A percentile compares a stretch with the other conserved stretches of the same genome.
Conservation (phyloP, 1,140 invertebrate species). For the Olivierus martensii region DNA sequence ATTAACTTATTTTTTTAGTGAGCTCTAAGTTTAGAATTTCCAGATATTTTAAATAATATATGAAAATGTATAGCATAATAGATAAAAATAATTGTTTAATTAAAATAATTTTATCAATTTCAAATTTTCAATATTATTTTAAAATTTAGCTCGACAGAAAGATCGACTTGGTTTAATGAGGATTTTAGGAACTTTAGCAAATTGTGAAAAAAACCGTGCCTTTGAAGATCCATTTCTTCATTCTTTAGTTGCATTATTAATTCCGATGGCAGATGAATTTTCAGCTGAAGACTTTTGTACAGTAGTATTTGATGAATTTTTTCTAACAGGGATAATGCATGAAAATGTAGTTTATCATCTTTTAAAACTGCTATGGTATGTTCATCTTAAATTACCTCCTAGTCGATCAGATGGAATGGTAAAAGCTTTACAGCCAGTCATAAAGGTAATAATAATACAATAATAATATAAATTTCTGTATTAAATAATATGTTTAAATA, state of each 20-base stretch:
- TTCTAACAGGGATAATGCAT: conserved; percentile 59
- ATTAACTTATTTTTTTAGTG: too few relatives aligned
- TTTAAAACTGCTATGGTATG: conserved; percentile 81
- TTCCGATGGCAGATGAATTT: conserved; percentile 84
- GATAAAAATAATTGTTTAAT: too few relatives aligned
- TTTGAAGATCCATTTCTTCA: conserved; percentile 93
- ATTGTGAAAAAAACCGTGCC: conserved; percentile 73
- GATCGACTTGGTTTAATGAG: conserved; percentile 73
- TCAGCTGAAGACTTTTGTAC: conserved; percentile 87
- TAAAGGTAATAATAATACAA: conserved; percentile 23
- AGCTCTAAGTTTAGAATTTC: too few relatives aligned
- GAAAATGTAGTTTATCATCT: conserved; percentile 91
- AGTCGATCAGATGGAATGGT: conserved; percentile 62
- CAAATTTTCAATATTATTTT: too few relatives aligned
- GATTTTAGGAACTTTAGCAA: conserved; percentile 72
- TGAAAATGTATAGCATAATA: too few relatives aligned
- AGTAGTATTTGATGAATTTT: conserved; percentile 90
- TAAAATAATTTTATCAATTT: too few relatives aligned
- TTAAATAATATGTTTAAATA: conserved; percentile 4
- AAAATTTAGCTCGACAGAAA: conserved; percentile 44
- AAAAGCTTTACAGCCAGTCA: conserved; percentile 72
- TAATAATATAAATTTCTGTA: background rate
- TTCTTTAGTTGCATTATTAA: conserved; percentile 71
- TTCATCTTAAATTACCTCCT: conserved; percentile 69
- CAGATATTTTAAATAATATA: too few relatives aligned